Base-by-base conservation (phyloP, 2,113 vertebrate genomes). In the Catagonus wagneri region DNA sequence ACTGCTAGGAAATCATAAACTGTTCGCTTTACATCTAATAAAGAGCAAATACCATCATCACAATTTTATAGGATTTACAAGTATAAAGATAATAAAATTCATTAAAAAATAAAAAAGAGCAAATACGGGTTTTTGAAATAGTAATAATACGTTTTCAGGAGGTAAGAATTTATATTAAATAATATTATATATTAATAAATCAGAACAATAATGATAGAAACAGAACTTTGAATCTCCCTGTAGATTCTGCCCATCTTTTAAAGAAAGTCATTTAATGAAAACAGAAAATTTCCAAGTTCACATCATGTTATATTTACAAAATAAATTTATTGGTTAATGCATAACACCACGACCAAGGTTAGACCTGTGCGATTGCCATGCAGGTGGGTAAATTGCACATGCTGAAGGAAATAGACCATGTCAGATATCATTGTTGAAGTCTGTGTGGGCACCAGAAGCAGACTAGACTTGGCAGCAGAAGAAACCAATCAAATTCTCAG, bases 401-500 rank as follows among this genome's bases (percentile, higher is more conserved):
- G 88, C 32, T 65, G 88, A 93, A 92, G 81, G 89, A 97, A 94
- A 88, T 3, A 32, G 88, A 94, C 60, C 83, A 58, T 95, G 90
- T 90, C 72, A 60, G 83, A 72, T 58, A 66, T 50, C 66, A 85
- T 85, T 6, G 7, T 0, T 39, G 68, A 93, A 27, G 75, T 74
- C 93, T 92, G 68, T 90, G 83, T 75, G 81, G 96, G 93, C 95
- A 94, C 23, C 90, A 90, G 93, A 52, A 83, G 61, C 76, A 44
- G 16, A 39, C 68, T 2, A 10, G 68, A 93, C 66, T 79, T 97
- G 96, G 96, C 97, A 97, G 54, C 11, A 23, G 76, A 83, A 85
- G 87, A 96, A 95, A 86, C 81, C 61, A 92, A 95, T 96, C 92
- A 96, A 93, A 63, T 72, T 69, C 85, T 97, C 96, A 97, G 96